Percentiles rank a stretch among this genome's conserved stretches.
Evolutionary conservation across 2,113 vertebrate species (phyloP).

Genomic region (Sphaerodactylus townsendi): DNA sequence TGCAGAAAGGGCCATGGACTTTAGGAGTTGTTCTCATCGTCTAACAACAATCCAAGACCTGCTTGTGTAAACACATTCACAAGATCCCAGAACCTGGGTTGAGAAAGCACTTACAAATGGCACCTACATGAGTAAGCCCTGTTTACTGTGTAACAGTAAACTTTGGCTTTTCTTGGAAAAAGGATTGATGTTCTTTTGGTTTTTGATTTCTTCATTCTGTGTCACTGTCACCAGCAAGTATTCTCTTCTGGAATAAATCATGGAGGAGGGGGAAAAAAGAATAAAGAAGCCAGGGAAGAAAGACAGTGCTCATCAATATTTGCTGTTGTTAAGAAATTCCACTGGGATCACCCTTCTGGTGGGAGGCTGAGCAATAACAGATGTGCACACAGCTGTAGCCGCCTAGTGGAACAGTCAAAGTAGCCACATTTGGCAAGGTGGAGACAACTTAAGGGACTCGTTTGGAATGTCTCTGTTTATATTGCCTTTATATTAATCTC

Average conservation of each 20-base stretch:
- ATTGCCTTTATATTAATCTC: slow-evolving; percentile 35
- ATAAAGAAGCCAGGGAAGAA: background rate
- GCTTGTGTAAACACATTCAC: too few relatives aligned
- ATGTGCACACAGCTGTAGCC: slow-evolving; percentile 51
- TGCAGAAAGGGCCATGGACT: too few relatives aligned
- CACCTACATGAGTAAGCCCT: too few relatives aligned
- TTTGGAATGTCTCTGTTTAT: slow-evolving; percentile 40
- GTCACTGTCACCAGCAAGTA: accelerated
- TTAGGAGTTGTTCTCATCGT: too few relatives aligned
- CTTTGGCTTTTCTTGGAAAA: background rate
- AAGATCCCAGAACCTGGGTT: too few relatives aligned
- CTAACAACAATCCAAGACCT: too few relatives aligned
- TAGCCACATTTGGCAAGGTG: slow-evolving; percentile 40
- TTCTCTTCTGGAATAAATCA: background rate
- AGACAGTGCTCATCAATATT: background rate
- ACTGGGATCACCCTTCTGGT: background rate
- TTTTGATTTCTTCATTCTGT: background rate
- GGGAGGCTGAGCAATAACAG: slow-evolving; percentile 33
- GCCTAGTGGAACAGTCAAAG: background rate
- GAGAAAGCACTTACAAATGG: too few relatives aligned
- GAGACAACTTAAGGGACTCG: background rate
- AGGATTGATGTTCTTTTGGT: accelerated
- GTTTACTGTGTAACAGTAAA: too few relatives aligned
- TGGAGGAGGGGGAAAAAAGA: background rate
- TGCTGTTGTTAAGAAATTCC: background rate